Evolutionary conservation across 2,888 invertebrate species (phyloP), one percentile per base, ranked within the genome.

Genomic region (Blastobasis adustella): DNA sequence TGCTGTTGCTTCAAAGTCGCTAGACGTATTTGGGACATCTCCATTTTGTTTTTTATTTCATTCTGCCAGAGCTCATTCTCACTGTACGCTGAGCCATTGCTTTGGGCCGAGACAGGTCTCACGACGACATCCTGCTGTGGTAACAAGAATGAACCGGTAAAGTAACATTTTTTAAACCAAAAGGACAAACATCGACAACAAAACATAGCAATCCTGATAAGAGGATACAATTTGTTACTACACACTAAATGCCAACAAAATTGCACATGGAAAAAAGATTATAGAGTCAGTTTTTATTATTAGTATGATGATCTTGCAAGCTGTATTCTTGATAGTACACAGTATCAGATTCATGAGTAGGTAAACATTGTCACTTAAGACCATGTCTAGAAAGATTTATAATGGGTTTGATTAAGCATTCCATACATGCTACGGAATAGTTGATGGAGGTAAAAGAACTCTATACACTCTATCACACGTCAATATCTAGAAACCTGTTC

Each of bases 1-100:
- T 92, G 91, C 62, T 92, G 91, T 54, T 92, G 91, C 60, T 91
- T 91, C 45, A 91, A 69, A 23, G 91, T 89, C 10, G 84, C 79
- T 51, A 91, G 73, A 40, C 91, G 90, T 57, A 89, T 87, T 63
- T 91, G 90, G 0, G 91, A 91, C 61, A 91, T 79, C 66, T 92
- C 92, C 83, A 92, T 90, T 71, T 91, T 91, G 58, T 88, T 89
- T 60, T 90, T 91, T 39, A 92, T 80, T 61, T 90, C 90, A 60
- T 87, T 88, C 66, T 90, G 90, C 78, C 90, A 88, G 40, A 86
- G 74, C 54, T 89, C 87, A 67, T 89, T 90, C 38, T 88, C 89
- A 56, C 89, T 89, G 58, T 90, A 90, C 4, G 79, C 73, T 0
- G 84, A 90, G 50, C 80, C 84, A 60, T 85, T 89, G 64, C 82